These are phyloP conservation scores for Lepidocyrtinus sp. DNA, from an alignment of 2,888 invertebrate genomes.

Conservation along the genomic window DNA sequence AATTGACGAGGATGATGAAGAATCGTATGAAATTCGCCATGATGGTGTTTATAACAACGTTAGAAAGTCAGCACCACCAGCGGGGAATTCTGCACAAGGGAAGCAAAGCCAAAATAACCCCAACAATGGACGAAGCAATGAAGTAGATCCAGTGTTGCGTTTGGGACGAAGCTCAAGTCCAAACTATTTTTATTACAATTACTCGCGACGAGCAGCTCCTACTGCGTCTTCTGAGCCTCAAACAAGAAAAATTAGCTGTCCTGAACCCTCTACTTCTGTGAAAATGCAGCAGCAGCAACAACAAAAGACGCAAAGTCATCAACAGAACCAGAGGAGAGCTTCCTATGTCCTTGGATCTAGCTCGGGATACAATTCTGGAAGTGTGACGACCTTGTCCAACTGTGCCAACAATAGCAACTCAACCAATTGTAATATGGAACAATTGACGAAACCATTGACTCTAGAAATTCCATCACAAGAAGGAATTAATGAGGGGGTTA, in stretches of 20 bases:
- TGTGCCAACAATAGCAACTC: conserved; percentile 29
- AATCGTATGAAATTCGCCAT: conserved; percentile 42
- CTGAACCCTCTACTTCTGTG: conserved; percentile 30
- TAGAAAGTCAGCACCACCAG: conserved; percentile 22
- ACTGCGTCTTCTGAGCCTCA: conserved; percentile 7
- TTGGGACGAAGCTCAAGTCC: conserved; percentile 45
- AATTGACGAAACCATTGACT: conserved; percentile 61
- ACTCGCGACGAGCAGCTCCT: conserved; percentile 42
- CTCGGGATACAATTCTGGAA: conserved; percentile 49
- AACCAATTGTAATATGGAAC: neutral
- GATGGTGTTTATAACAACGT: conserved; percentile 16
- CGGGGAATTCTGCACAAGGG: conserved; percentile 10
- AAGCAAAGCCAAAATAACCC: conserved; percentile 26
- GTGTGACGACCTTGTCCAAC: conserved; percentile 48
- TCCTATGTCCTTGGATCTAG: conserved; percentile 52
- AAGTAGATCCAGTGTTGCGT: conserved; percentile 35
- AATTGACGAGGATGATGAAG: conserved; percentile 38
- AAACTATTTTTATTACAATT: conserved; percentile 54
- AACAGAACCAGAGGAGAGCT: conserved; percentile 45
- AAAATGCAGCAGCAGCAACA: conserved; percentile 20
- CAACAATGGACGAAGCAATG: neutral
- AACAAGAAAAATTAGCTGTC: conserved; percentile 43
- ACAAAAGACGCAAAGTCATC: neutral
- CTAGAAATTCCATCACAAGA: conserved; percentile 64
- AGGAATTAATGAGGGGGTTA: conserved; percentile 15